A percentile compares a stretch with the other conserved stretches of the same genome.
These are phyloP conservation scores for Brachyptera risi DNA, from an alignment of 2,888 invertebrate genomes.

Conservation along the genomic window DNA sequence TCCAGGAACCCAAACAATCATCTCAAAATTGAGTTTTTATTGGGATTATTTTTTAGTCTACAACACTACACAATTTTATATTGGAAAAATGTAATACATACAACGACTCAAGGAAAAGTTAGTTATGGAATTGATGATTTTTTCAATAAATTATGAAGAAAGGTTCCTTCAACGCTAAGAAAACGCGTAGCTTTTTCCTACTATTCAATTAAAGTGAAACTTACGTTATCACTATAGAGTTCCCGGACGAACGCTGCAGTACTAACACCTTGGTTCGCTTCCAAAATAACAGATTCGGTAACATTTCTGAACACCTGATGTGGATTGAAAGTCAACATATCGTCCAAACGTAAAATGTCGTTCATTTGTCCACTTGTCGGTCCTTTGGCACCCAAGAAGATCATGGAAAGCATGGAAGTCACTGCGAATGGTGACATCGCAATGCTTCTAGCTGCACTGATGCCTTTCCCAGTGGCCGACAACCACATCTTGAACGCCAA, in stretches of 20 bases:
- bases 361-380: conserved; percentile 89
- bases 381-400: conserved; percentile 81
- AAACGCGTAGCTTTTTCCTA: too few species aligned
- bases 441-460: conserved; percentile 72
- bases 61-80: too few species aligned
- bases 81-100: too few species aligned
- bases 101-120: too few species aligned
- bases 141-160: too few species aligned
- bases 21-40: too few species aligned
- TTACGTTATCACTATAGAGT: conserved; percentile 70
- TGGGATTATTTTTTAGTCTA: too few species aligned
- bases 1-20: too few species aligned
- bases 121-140: too few species aligned
- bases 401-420: conserved; percentile 84
- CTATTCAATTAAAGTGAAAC: too few species aligned
- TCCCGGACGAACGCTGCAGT: conserved; percentile 78
- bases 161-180: too few species aligned
- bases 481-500: conserved; percentile 81
- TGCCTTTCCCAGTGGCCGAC: conserved; percentile 58
- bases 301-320: conserved; percentile 83
- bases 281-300: conserved; percentile 70
- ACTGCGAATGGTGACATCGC: conserved; percentile 81
- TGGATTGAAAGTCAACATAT: conserved; percentile 86
- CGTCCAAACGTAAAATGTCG: conserved; percentile 76
- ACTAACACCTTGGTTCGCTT: conserved; percentile 65